Percentiles rank a stretch among this genome's conserved stretches.
Evolutionary conservation across 2,113 vertebrate genomes (phyloP).

Genomic region (Coptodon bakossiorum): DNA sequence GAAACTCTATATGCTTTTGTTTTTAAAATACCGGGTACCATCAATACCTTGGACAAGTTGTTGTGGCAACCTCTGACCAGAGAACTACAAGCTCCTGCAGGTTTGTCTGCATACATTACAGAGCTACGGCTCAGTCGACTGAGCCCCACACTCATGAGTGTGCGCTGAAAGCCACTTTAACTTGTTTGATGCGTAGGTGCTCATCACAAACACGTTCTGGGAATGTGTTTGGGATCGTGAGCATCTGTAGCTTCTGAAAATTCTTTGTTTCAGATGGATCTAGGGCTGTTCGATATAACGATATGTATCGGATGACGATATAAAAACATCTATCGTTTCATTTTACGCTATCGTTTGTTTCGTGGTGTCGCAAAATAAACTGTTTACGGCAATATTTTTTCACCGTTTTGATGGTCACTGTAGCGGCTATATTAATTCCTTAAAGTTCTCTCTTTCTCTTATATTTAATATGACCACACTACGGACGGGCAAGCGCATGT

Average conservation of each 20-base stretch:
- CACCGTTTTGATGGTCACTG: neutral
- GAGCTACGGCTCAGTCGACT: neutral
- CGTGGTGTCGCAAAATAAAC: neutral
- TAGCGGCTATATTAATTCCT: rapidly evolving
- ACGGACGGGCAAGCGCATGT: rapidly evolving
- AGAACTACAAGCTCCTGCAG: neutral
- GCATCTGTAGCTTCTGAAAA: neutral
- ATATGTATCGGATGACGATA: rapidly evolving
- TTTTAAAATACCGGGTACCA: neutral
- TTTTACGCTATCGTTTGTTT: rapidly evolving
- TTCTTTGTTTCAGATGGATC: neutral
- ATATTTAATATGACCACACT: neutral
- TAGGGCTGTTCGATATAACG: rapidly evolving
- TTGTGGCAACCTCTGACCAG: neutral
- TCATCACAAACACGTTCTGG: neutral
- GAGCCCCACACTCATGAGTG: neutral
- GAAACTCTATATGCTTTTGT: neutral
- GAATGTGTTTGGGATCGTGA: neutral
- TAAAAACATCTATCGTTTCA: rapidly evolving
- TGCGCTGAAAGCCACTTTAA: neutral
- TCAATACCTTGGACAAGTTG: neutral
- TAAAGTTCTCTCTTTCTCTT: neutral
- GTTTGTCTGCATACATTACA: neutral
- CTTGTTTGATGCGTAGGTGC: neutral
- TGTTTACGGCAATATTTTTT: rapidly evolving